Evolutionary conservation across 2,888 invertebrate species (phyloP).

Genomic region (Thymelicus sylvestris): DNA sequence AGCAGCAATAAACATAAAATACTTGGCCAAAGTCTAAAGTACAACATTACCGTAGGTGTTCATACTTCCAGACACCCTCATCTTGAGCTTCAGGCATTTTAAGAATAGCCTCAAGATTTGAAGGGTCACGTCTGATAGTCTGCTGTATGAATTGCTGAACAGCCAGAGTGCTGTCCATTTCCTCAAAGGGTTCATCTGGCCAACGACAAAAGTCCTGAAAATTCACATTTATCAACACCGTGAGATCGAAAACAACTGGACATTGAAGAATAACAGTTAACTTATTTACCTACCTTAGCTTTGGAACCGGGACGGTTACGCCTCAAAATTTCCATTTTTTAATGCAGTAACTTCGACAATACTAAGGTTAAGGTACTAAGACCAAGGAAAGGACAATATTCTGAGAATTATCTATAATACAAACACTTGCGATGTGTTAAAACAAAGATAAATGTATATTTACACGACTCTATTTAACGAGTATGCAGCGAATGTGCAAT

Average conservation of each 20-base stretch:
- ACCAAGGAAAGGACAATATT: background rate
- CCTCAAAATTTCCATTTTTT: conserved; percentile 86
- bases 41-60: conserved; percentile 92
- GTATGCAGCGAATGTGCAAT: no score
- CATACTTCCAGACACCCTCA: conserved; percentile 99
- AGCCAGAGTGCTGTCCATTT: conserved; percentile 99
- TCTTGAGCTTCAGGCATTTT: conserved; percentile 99
- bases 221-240: conserved; percentile 28
- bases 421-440: conserved; percentile 5
- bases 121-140: conserved; percentile 95
- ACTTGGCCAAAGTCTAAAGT: background rate
- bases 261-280: background rate
- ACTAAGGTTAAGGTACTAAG: background rate
- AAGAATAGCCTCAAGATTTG: conserved; percentile 96
- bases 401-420: background rate
- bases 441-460: background rate
- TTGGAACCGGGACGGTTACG: conserved; percentile 97
- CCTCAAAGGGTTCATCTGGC: conserved; percentile 99
- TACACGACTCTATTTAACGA: background rate
- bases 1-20: no score
- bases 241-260: background rate
- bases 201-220: conserved; percentile 97
- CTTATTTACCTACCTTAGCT: conserved; percentile 91
- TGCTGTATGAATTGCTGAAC: conserved; percentile 99
- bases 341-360: background rate